Base-by-base conservation (phyloP, 2,797 vertebrate species). In the Pantherophis alleghaniensis region DNA sequence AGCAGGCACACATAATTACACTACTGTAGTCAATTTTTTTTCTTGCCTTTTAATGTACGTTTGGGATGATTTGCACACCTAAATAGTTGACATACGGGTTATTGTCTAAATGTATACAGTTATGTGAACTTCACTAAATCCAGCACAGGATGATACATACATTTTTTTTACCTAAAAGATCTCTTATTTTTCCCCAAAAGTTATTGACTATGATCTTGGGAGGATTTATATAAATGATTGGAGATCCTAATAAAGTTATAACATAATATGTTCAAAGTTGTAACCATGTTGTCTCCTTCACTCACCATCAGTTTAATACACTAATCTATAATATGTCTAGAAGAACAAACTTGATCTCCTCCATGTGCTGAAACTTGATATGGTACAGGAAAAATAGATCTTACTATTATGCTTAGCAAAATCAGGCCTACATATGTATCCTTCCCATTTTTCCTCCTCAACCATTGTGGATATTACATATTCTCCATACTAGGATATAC, bases 1-100 rank as follows among this genome's bases (percentile, higher is more conserved):
- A 57, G 60, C 28, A 53, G 93, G 69, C 93, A 92, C 59, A 94
- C 93, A 93, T 92, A 92, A 88, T 91, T 93, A 92, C 94, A 86
- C 63, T 16, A 18, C 14, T 18, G 1, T 69, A 7, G 83, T 28
- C 7, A n/a, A 20, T 5, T 57, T 57, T 55, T 37, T 79, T 18
- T 28, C 28, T 5, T 42, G 13, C 5, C 56, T 87, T 20, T 63
- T 69, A 57, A 94, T 94, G 22, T 83, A 90, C 10, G 28, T 0
- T 26, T 0, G 0, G 57, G 86, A 18, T 51, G 37, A 55, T 93
- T 94, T 79, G 56, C 2, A 24, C 18, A 83, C 89, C 42, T 90
- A 32, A n/a, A 57, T 51, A 57, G 66, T 94, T 86, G 94, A 3
- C 57, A 0, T 2, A 47, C 3, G 53, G 28, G 89, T 13, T 9